A percentile compares a stretch with the other conserved stretches of the same genome.
phyloP scores from a whole-genome alignment of 2,888 invertebrate species.

The Carpatolechia fugitivella region DNA sequence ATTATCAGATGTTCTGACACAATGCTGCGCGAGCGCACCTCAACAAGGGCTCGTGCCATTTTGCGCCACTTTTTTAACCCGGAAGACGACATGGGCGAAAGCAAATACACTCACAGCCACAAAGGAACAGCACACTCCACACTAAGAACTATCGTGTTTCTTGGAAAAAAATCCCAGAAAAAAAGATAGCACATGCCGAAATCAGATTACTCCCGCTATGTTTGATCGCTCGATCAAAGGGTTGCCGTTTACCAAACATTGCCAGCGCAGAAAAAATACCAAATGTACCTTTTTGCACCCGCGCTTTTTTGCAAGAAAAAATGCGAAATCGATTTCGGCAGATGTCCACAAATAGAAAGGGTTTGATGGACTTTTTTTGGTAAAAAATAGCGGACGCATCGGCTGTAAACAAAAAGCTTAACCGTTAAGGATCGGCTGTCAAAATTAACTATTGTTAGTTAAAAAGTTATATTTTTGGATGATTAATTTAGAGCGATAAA shows the following conservation, averaged over 20 bases:
- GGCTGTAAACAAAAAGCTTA: conserved; percentile 60
- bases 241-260: conserved; percentile 69
- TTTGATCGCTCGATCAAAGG: conserved; percentile 75
- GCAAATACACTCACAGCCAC: conserved; percentile 67
- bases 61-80: conserved; percentile 47
- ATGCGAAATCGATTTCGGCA: conserved; percentile 77
- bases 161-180: conserved; percentile 48
- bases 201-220: conserved; percentile 70
- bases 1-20: conserved; percentile 16
- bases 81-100: conserved; percentile 66
- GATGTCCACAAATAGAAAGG: conserved; percentile 76
- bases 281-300: conserved; percentile 64
- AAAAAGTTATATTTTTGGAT: conserved; percentile 52
- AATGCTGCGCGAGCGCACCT: conserved; percentile 30
- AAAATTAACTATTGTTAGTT: conserved; percentile 60
- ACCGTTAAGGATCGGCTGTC: conserved; percentile 68
- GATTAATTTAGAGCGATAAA: conserved; percentile 44
- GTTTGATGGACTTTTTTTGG: conserved; percentile 60
- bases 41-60: conserved; percentile 65
- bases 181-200: conserved; percentile 76
- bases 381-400: conserved; percentile 63
- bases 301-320: conserved; percentile 66
- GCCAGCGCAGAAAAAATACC: conserved; percentile 52
- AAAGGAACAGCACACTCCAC: conserved; percentile 69
- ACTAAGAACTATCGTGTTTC: conserved; percentile 72